Evolutionary conservation across 64 coral and sea anemone genomes (phyloP), one percentile per base, ranked within the genome.

Genomic region (Cladopsammia gracilis): DNA sequence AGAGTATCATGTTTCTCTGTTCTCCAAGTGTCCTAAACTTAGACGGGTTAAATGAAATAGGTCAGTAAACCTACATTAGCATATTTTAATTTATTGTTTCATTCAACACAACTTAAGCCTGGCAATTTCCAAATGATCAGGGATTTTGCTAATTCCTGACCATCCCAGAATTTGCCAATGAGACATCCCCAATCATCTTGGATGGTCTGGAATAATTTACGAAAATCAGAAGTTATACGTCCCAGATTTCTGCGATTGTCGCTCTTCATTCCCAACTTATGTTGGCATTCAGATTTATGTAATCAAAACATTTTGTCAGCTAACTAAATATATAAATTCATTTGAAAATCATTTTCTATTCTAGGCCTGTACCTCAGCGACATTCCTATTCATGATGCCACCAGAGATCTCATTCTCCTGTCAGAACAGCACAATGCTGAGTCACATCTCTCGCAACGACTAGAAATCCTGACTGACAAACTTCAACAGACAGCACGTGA

Each of bases 391-490:
- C 98, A 99, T 44, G 98, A 99, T 89, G 98, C 98, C n/a, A 99
- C 98, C 2, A 90, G 98, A 58, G 98, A 99, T 86, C 81, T 99
- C 62, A 99, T 99, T 57, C 83, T 99, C 5, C 71, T 99, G 42
- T 99, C 98, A 48, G 98, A 99, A 79, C 98, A 99, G 44, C 98
- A 96, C 50, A 99, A 99, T 94, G 98, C 98, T 18, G 98, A 99
- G 84, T 99, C 89, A 50, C 93, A 86, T 49, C 88, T 99, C 20
- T 96, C 98, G 44, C 98, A 96, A 60, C 84, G 98, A 26, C 91
- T 99, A 20, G 94, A 99, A 92, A 99, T 99, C 14, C 64, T 99
- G 49, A 99, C 98, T 0, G 98, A 99, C 85, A 99, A 99, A 87
- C 94, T 99, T 23, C 98, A 99, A 75, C 98, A 99, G 83, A 99